Percentiles rank a stretch among this genome's conserved stretches.
phyloP scores from a whole-genome alignment of 1,140 invertebrate species.

The Galendromus occidentalis region DNA sequence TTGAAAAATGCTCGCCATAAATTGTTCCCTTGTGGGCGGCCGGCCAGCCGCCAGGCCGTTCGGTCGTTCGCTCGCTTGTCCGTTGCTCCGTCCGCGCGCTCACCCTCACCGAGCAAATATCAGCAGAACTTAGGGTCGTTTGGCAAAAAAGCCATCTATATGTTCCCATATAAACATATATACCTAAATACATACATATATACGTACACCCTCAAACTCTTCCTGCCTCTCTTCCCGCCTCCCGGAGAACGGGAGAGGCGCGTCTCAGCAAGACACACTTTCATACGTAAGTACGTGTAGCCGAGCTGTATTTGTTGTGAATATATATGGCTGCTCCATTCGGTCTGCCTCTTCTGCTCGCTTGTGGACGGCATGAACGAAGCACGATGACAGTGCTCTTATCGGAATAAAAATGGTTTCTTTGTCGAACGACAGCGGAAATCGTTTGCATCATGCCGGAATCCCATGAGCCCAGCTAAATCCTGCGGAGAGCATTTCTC shows the following conservation, averaged over 20 bases:
- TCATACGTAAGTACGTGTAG: neutral
- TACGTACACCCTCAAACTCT: neutral
- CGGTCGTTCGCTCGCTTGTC: conserved; percentile 16
- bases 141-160: neutral
- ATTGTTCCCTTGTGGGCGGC: neutral
- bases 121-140: neutral
- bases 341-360: too few relatives aligned
- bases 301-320: too few relatives aligned
- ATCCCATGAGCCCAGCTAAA: too few relatives aligned
- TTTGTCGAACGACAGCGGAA: too few relatives aligned
- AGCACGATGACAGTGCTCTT: too few relatives aligned
- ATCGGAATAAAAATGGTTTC: too few relatives aligned
- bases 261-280: neutral
- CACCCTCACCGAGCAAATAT: neutral
- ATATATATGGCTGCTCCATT: too few relatives aligned
- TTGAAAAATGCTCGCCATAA: conserved; percentile 11
- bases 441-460: too few relatives aligned
- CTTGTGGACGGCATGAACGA: too few relatives aligned
- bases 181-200: neutral
- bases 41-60: too few relatives aligned
- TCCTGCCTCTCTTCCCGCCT: neutral
- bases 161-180: neutral
- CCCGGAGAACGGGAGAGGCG: too few relatives aligned
- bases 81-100: neutral
- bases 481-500: too few relatives aligned